Conservation (phyloP, 2,888 invertebrate genomes). For the Noctua comes region DNA sequence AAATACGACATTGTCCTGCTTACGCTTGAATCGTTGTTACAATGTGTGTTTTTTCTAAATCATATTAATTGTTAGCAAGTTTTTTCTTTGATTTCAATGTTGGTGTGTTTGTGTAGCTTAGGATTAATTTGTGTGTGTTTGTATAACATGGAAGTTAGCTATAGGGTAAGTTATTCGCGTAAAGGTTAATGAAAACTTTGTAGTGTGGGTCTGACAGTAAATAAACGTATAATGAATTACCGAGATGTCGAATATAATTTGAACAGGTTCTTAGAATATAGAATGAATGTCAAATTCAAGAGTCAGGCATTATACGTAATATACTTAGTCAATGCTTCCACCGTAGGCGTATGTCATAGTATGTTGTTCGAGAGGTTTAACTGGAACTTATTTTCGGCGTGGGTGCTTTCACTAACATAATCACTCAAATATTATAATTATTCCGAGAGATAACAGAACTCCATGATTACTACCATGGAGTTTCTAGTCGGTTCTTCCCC, state of each 20-base stretch:
- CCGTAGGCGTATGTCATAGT: neutral
- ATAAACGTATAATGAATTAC: neutral
- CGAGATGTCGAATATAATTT: neutral
- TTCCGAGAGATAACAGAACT: neutral
- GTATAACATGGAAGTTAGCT: neutral
- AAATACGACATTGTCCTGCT: constrained; percentile 72
- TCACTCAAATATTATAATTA: neutral
- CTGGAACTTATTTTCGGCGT: neutral
- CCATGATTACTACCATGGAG: neutral
- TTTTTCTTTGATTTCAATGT: constrained; percentile 20
- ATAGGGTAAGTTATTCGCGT: neutral
- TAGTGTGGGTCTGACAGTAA: neutral
- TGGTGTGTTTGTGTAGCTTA: neutral
- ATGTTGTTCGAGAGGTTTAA: neutral
- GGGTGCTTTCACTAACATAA: neutral
- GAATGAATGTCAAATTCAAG: neutral
- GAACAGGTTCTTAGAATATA: neutral
- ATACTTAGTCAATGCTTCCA: neutral
- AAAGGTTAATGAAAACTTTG: neutral
- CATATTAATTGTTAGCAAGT: constrained; percentile 51
- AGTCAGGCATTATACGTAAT: neutral
- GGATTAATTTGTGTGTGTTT: neutral
- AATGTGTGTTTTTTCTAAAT: constrained; percentile 58
- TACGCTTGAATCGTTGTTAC: constrained; percentile 54
- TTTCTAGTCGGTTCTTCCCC: neutral